Percentiles rank a stretch among this genome's conserved stretches.
phyloP scores from a whole-genome alignment of 2,888 invertebrate genomes.

The Laspeyria flexula region DNA sequence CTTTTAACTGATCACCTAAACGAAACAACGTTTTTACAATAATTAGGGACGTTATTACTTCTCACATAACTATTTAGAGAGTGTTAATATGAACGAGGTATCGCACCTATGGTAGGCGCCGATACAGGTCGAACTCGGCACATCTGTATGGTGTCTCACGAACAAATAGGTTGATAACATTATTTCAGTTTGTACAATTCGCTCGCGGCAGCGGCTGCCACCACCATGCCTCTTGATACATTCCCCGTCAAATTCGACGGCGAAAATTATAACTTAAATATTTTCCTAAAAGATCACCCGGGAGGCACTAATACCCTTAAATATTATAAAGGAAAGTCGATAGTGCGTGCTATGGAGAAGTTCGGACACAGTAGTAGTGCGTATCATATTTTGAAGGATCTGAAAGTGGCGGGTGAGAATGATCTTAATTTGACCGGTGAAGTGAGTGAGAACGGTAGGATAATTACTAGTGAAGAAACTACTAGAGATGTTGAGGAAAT shows the following conservation, averaged over 20 bases:
- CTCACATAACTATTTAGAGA: too few relatives aligned
- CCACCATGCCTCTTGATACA: too few relatives aligned
- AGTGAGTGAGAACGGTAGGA: constrained; percentile 73
- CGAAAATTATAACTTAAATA: constrained; percentile 87
- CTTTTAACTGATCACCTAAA: too few relatives aligned
- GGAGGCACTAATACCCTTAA: constrained; percentile 89
- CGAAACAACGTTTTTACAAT: too few relatives aligned
- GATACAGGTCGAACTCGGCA: constrained; percentile 10
- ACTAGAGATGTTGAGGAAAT: constrained; percentile 60
- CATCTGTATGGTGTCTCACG: constrained; percentile 30
- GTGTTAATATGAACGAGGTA: too few relatives aligned
- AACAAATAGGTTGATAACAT: constrained; percentile 24
- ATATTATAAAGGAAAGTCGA: constrained; percentile 82
- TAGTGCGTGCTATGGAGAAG: constrained; percentile 82
- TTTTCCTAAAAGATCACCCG: constrained; percentile 90
- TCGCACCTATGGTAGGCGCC: constrained; percentile 22
- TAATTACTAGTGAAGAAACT: constrained; percentile 69
- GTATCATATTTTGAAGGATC: constrained; percentile 88
- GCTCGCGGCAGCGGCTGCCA: constrained; percentile 21
- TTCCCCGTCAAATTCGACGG: constrained; percentile 75
- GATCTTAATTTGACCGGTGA: constrained; percentile 73
- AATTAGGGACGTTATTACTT: too few relatives aligned
- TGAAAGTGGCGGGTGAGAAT: constrained; percentile 78
- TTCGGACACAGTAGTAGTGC: constrained; percentile 88
- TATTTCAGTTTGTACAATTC: too few relatives aligned